Evolutionary conservation across 2,888 invertebrate species (phyloP).

Genomic region (Lymantria monacha): DNA sequence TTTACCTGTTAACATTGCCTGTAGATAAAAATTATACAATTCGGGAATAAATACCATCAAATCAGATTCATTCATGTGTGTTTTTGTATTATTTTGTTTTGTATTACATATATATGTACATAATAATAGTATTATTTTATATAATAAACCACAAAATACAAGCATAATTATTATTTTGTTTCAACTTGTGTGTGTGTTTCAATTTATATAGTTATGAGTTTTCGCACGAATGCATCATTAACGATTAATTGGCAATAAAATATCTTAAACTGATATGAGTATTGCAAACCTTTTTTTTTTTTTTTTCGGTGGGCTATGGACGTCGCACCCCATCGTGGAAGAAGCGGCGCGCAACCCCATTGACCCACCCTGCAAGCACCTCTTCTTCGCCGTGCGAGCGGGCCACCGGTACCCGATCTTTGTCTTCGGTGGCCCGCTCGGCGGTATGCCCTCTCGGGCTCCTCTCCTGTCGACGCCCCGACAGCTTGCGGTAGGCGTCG

Average conservation of each 20-base stretch:
- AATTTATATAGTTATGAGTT: conserved; percentile 5
- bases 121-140: conserved; percentile 9
- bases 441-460: no score
- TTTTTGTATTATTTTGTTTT: neutral
- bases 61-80: neutral
- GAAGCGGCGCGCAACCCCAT: no score
- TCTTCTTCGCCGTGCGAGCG: no score
- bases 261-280: neutral
- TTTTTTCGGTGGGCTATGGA: no score
- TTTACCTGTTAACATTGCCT: neutral
- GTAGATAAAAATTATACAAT: neutral
- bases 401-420: no score
- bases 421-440: no score
- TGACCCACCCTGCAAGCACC: no score
- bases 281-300: neutral
- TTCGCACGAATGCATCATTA: conserved; percentile 45
- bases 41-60: neutral
- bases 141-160: neutral
- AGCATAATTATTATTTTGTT: neutral
- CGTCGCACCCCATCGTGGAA: no score
- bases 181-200: neutral
- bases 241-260: conserved; percentile 46
- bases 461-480: no score
- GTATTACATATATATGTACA: conserved; percentile 10
- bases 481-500: no score